Base-by-base conservation (phyloP, 2,113 vertebrate genomes). In the Mellivora capensis region DNA sequence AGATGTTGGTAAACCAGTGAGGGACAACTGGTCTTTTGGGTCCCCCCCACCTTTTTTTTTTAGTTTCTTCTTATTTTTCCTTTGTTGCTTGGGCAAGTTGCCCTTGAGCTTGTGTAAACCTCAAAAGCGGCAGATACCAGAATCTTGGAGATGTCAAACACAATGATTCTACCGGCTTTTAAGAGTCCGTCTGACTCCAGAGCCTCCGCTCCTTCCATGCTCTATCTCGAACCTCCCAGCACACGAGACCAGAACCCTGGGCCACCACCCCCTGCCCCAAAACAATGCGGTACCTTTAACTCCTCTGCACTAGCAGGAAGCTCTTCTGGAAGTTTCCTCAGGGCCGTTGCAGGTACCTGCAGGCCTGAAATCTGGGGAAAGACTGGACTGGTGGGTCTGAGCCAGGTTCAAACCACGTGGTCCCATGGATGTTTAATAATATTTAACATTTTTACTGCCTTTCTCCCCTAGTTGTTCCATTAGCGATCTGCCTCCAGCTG, bases 401-500 rank as follows among this genome's bases (percentile, higher is more conserved):
- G 96, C 93, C 98, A 97, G 88, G 61, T 61, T 72, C 64, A 10
- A 80, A 76, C 76, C 96, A 87, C 18, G 10, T 96, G 96, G 85
- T 44, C 57, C 47, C 12, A 3, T 15, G 64, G 94, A 72, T 97
- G 94, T 97, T 98, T 97, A 97, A 98, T 96, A 96, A 98, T 94
- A 96, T 97, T 97, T 95, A 96, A 88, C 95, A 42, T 97, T 97
- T 96, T 97, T 97, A 95, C 90, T 95, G 97, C 94, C 85, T 96
- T 62, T 91, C 93, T 95, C 49, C 47, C 44, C 76, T 93, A 49
- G 96, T 96, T 97, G 95, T 96, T 98, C 95, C 95, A 93, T 88
- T 90, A 97, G 82, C 12, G 6, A 90, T 57, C 87, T 23, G n/a
- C 84, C 95, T 97, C 95, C 94, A 93, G 91, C 97, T 97, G 96